These are phyloP conservation scores for Epirrita christyi DNA, from an alignment of 2,888 invertebrate species.

Conservation along the genomic window DNA sequence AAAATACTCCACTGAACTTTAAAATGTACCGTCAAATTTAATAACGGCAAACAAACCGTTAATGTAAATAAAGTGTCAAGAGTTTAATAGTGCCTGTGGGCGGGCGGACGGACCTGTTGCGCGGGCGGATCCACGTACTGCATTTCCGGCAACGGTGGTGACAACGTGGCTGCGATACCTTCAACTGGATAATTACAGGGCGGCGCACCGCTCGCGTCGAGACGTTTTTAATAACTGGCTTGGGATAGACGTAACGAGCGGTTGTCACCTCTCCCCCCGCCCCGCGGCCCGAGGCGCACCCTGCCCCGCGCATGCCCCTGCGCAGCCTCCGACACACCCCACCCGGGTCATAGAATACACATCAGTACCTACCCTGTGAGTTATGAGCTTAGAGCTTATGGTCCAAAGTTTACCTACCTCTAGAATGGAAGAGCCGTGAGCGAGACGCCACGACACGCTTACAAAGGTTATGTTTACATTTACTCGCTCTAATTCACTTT, in stretches of 20 bases:
- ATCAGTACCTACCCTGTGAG: slow-evolving; percentile 55
- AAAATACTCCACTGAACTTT: slow-evolving; percentile 31
- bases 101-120: slow-evolving; percentile 81
- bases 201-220: slow-evolving; percentile 84
- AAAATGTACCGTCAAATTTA: slow-evolving; percentile 32
- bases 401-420: slow-evolving; percentile 20
- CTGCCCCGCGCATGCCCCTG: slow-evolving; percentile 53
- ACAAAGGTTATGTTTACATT: slow-evolving; percentile 63
- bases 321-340: slow-evolving; percentile 73
- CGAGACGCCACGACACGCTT: slow-evolving; percentile 52
- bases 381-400: slow-evolving; percentile 63
- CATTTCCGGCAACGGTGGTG: slow-evolving; percentile 78
- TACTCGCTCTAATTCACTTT: slow-evolving; percentile 43
- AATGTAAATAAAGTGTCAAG: slow-evolving; percentile 51
- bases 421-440: slow-evolving; percentile 54
- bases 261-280: slow-evolving; percentile 82
- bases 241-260: slow-evolving; percentile 83
- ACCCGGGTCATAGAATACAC: slow-evolving; percentile 41
- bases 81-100: slow-evolving; percentile 56
- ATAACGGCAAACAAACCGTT: slow-evolving; percentile 33
- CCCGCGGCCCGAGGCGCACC: slow-evolving; percentile 60
- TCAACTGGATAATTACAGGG: slow-evolving; percentile 84
- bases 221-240: slow-evolving; percentile 86
- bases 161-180: slow-evolving; percentile 75
- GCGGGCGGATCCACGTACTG: slow-evolving; percentile 83